A percentile compares a stretch with the other conserved stretches of the same genome.
phyloP scores from a whole-genome alignment of 2,797 vertebrate genomes.

The Peromyscus eremicus region DNA sequence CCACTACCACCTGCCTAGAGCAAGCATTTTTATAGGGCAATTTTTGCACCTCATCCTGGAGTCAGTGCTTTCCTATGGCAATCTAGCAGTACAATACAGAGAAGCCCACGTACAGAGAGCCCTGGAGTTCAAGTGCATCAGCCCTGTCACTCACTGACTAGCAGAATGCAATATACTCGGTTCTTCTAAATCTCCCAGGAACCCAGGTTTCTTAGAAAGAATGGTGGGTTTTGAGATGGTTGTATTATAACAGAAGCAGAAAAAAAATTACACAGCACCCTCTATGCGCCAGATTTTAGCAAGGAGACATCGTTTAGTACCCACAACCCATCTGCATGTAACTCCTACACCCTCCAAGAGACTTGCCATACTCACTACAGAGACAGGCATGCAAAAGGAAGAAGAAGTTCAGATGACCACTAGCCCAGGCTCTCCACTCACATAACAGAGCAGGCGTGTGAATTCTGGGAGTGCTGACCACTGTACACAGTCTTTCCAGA shows the following conservation, averaged over 20 bases:
- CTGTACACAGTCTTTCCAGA: background rate
- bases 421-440: background rate
- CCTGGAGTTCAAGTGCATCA: background rate
- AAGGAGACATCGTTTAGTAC: background rate
- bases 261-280: background rate
- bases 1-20: background rate
- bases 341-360: background rate
- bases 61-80: background rate
- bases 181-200: background rate
- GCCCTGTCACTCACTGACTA: background rate
- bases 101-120: too few species aligned
- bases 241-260: background rate
- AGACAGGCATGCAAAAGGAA: background rate
- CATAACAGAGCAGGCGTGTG: background rate
- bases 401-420: background rate
- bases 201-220: background rate
- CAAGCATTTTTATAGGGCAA: background rate
- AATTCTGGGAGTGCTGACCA: background rate
- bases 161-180: background rate
- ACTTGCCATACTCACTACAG: background rate
- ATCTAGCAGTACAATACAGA: rapidly evolving
- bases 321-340: background rate
- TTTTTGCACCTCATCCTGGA: rapidly evolving
- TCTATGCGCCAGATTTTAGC: background rate
- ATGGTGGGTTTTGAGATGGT: background rate